These are phyloP conservation scores for Halesus radiatus DNA, from an alignment of 1,140 invertebrate species.

Conservation along the genomic window DNA sequence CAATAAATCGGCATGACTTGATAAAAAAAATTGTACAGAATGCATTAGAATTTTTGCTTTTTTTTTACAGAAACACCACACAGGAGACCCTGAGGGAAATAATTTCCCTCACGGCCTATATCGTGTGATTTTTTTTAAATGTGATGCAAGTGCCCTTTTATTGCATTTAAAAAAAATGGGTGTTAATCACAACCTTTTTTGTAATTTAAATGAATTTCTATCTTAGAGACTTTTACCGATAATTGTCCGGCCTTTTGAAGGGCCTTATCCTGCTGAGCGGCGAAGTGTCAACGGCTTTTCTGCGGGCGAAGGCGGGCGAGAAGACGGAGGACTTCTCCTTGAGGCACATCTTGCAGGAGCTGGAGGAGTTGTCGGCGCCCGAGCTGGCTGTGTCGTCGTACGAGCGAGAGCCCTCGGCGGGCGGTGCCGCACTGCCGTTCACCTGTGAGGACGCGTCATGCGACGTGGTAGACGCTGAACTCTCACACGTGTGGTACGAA, in stretches of 20 bases:
- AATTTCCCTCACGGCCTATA: too few species aligned
- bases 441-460: slow-evolving; percentile 62
- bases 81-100: too few species aligned
- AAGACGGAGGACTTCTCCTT: slow-evolving; percentile 40
- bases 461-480: slow-evolving; percentile 62
- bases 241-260: slow-evolving; percentile 67
- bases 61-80: too few species aligned
- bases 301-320: slow-evolving; percentile 16
- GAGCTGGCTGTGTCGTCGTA: slow-evolving; percentile 50
- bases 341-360: slow-evolving; percentile 47
- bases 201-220: too few species aligned
- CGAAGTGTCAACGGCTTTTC: slow-evolving; percentile 61
- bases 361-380: slow-evolving; percentile 35
- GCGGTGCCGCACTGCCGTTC: slow-evolving; percentile 60
- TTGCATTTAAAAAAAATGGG: too few species aligned
- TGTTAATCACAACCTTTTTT: too few species aligned
- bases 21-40: too few species aligned
- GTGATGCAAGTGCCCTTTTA: too few species aligned
- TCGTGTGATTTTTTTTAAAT: too few species aligned
- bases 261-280: slow-evolving; percentile 69
- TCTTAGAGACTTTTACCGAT: slow-evolving; percentile 48
- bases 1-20: too few species aligned
- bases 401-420: slow-evolving; percentile 50
- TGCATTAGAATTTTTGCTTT: too few species aligned
- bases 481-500: slow-evolving; percentile 68